phyloP scores from a whole-genome alignment of 2,113 vertebrate species.

The Cheilinus undulatus region DNA sequence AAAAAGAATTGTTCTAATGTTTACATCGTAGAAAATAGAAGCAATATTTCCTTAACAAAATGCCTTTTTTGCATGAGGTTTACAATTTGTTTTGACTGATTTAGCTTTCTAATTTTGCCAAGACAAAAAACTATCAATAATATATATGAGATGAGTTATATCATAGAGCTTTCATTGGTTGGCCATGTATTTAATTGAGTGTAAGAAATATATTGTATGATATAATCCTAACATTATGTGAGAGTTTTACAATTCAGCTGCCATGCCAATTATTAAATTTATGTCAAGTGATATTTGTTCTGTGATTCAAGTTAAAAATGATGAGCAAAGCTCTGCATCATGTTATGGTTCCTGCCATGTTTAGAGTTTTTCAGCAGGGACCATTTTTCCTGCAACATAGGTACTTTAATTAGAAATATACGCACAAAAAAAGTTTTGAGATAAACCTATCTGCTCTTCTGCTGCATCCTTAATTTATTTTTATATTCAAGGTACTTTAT shows the following conservation, averaged over 20 bases:
- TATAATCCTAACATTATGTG: neutral
- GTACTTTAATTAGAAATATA: neutral
- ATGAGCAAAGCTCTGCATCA: neutral
- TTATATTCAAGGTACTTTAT: neutral
- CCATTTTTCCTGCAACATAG: neutral
- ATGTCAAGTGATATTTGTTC: neutral
- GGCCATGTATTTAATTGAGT: slow-evolving; percentile 9
- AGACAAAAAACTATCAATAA: neutral
- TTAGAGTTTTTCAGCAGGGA: neutral
- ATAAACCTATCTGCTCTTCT: neutral
- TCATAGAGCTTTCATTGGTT: neutral
- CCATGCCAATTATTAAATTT: slow-evolving; percentile 9
- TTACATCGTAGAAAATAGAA: slow-evolving; percentile 62
- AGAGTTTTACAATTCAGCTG: slow-evolving; percentile 2
- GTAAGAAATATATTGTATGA: neutral
- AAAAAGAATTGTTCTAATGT: slow-evolving; percentile 43
- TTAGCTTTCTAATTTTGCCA: neutral
- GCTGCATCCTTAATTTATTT: slow-evolving; percentile 9
- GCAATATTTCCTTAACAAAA: slow-evolving; percentile 62
- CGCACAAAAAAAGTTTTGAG: neutral
- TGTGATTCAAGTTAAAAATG: neutral
- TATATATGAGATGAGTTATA: neutral
- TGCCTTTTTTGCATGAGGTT: slow-evolving; percentile 55
- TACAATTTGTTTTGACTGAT: slow-evolving; percentile 20
- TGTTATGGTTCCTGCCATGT: slow-evolving; percentile 6